phyloP scores from a whole-genome alignment of 2,888 invertebrate species.

The Amphipoea lucens region DNA sequence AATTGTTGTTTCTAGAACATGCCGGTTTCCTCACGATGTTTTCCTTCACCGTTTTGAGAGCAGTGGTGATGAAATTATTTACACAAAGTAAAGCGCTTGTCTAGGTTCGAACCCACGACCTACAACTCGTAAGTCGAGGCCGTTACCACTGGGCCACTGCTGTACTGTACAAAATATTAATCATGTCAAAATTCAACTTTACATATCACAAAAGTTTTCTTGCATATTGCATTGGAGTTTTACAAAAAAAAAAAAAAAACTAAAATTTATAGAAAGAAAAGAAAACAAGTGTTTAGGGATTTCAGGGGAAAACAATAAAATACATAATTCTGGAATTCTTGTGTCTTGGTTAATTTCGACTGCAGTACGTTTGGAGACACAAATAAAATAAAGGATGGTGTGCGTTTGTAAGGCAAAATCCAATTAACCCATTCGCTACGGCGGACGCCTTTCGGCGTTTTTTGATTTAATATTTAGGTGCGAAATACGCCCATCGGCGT shows the following conservation, averaged over 20 bases:
- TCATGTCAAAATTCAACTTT: constrained; percentile 44
- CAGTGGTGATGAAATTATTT: background rate
- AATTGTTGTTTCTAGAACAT: background rate
- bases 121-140: background rate
- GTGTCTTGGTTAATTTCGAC: constrained; percentile 18
- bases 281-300: constrained; percentile 51
- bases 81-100: background rate
- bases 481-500: no score
- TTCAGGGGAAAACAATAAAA: constrained; percentile 43
- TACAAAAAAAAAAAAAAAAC: constrained; percentile 53
- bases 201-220: background rate
- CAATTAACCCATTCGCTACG: no score
- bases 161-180: background rate
- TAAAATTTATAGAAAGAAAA: constrained; percentile 50
- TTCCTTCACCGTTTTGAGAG: background rate
- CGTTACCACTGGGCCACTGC: background rate
- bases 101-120: background rate
- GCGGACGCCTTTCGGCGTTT: no score
- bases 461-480: no score
- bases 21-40: background rate
- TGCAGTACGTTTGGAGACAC: constrained; percentile 6
- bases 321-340: constrained; percentile 59
- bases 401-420: background rate
- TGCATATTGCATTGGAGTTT: constrained; percentile 32
- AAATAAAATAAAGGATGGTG: background rate